phyloP scores from a whole-genome alignment of 64 coral and sea anemone species.

The Stichodactyla mertensii region DNA sequence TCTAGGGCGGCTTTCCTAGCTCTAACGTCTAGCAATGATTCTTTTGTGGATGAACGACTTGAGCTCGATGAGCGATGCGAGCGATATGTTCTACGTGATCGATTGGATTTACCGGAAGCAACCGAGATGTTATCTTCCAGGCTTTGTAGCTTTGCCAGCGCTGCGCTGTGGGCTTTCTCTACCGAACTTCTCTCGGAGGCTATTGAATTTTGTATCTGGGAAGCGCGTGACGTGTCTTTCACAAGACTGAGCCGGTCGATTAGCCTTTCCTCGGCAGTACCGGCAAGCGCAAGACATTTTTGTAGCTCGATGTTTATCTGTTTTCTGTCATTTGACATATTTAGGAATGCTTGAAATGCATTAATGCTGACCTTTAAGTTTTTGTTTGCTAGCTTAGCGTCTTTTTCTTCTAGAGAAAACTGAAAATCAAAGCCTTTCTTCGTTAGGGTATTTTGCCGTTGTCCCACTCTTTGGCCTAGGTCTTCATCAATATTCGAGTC shows the following conservation, averaged over 20 bases:
- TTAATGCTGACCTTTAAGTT: not conserved
- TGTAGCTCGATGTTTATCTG: conserved; percentile 12
- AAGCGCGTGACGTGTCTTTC: conserved; percentile 19
- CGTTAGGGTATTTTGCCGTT: not conserved
- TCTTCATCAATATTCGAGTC: too few relatives aligned
- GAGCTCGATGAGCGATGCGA: conserved; percentile 25
- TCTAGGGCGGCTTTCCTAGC: conserved; percentile 11
- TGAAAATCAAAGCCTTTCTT: not conserved
- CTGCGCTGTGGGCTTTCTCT: conserved; percentile 20
- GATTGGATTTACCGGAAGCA: not conserved
- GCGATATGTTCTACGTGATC: conserved; percentile 18
- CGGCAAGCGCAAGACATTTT: conserved; percentile 12
- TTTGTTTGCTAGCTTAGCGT: not conserved
- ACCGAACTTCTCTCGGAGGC: conserved; percentile 22
- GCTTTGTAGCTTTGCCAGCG: conserved; percentile 25
- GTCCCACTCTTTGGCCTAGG: too few relatives aligned
- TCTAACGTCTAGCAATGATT: conserved; percentile 33
- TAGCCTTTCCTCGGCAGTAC: conserved; percentile 27
- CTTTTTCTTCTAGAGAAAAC: not conserved
- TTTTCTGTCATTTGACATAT: conserved; percentile 15
- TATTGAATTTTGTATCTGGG: conserved; percentile 24
- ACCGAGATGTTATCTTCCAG: conserved; percentile 27
- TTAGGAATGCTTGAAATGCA: conserved; percentile 15
- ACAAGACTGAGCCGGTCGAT: conserved; percentile 24
- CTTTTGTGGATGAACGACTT: conserved; percentile 33